Evolutionary conservation across 30 jellyfish, hydroid and myxozoan species (phyloP).

Genomic region (Turritopsis rubra): DNA sequence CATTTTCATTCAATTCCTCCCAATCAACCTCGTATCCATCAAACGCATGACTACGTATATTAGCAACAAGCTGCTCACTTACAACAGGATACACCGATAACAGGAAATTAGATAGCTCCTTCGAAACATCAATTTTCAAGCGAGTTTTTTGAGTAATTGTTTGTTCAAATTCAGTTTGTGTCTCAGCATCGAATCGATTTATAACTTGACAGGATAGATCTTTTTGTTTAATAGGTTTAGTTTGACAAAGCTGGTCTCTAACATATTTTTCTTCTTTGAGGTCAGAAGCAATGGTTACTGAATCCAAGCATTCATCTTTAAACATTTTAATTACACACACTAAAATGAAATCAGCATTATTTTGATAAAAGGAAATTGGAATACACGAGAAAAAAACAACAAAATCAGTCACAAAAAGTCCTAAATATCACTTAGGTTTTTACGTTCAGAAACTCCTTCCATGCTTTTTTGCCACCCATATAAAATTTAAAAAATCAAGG

Average conservation of each 20-base stretch:
- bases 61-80: slow-evolving; percentile 78
- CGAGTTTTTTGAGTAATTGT: slow-evolving; percentile 3
- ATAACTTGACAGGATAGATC: slow-evolving; percentile 18
- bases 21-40: slow-evolving; percentile 91
- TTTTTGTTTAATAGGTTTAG: not conserved
- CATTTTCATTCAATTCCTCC: slow-evolving; percentile 55
- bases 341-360: not conserved
- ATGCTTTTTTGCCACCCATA: too few species aligned
- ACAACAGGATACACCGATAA: slow-evolving; percentile 66
- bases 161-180: slow-evolving; percentile 25
- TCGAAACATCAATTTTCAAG: slow-evolving; percentile 15
- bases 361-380: too few species aligned
- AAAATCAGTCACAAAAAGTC: too few species aligned
- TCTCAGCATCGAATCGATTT: not conserved
- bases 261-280: slow-evolving; percentile 8
- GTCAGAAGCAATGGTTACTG: slow-evolving; percentile 6
- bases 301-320: slow-evolving; percentile 15
- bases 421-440: too few species aligned
- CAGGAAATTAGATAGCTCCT: slow-evolving; percentile 37
- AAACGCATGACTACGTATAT: slow-evolving; percentile 87
- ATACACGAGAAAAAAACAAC: too few species aligned
- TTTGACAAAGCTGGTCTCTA: slow-evolving; percentile 20
- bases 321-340: slow-evolving; percentile 1
- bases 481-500: too few species aligned
- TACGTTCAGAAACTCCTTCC: too few species aligned